Evolutionary conservation across 2,888 invertebrate species (phyloP).

Genomic region (Drosophila nr. fundita): DNA sequence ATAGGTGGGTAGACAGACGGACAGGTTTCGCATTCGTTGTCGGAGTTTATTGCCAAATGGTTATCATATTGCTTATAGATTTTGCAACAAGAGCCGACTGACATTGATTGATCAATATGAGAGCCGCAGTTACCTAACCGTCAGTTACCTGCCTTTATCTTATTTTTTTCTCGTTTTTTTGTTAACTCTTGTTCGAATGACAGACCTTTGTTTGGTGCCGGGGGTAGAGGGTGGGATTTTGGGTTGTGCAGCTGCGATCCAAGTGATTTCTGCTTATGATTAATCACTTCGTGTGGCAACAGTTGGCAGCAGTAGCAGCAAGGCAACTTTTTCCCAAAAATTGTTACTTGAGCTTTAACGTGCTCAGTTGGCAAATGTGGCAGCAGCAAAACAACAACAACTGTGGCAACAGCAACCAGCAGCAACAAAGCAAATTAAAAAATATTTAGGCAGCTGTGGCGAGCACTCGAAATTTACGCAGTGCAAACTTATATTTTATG

Average conservation of each 20-base stretch:
- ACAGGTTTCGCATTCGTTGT: constrained; percentile 15
- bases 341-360: constrained; percentile 71
- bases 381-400: constrained; percentile 33
- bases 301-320: constrained; percentile 35
- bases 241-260: constrained; percentile 51
- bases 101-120: constrained; percentile 85
- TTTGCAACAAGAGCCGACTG: constrained; percentile 77
- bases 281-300: constrained; percentile 61
- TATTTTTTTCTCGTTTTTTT: constrained; percentile 39
- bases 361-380: constrained; percentile 45
- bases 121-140: constrained; percentile 70
- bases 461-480: constrained; percentile 71
- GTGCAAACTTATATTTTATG: constrained; percentile 82
- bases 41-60: constrained; percentile 80
- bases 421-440: constrained; percentile 76
- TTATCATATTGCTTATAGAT: constrained; percentile 84
- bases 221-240: neutral
- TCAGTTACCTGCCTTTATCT: constrained; percentile 49
- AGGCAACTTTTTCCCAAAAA: constrained; percentile 57
- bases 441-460: constrained; percentile 81
- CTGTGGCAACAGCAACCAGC: constrained; percentile 39
- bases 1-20: neutral
- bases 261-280: constrained; percentile 63
- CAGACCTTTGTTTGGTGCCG: constrained; percentile 31
- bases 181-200: constrained; percentile 76